phyloP scores from a whole-genome alignment of 2,113 vertebrate species.

The Lepidiolamprologus cunningtoni region DNA sequence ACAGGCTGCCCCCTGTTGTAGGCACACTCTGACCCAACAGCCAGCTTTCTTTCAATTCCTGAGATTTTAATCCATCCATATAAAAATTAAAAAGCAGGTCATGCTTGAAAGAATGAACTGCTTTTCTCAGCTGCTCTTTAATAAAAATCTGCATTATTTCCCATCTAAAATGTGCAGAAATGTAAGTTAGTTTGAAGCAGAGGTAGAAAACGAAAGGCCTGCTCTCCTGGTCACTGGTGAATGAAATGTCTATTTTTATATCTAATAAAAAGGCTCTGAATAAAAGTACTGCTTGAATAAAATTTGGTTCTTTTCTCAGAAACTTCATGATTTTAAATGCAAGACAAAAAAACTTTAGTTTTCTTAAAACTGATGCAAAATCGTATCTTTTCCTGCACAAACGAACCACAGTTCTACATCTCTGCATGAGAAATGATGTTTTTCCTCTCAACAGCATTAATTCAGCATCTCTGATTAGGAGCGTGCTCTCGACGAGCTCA shows the following conservation, averaged over 20 bases:
- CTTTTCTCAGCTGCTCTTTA: background rate
- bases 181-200: background rate
- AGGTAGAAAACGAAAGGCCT: background rate
- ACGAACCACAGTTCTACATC: background rate
- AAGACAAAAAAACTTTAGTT: background rate
- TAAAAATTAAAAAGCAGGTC: background rate
- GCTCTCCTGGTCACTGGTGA: background rate
- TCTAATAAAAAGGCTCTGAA: background rate
- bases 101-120: background rate
- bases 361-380: background rate
- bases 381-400: background rate
- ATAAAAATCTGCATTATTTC: background rate
- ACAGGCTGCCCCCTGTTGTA: background rate
- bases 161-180: background rate
- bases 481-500: background rate
- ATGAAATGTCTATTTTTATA: background rate
- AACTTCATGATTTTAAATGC: background rate
- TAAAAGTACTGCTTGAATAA: background rate
- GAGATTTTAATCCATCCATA: background rate
- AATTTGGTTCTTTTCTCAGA: rapidly evolving
- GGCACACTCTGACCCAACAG: background rate
- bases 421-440: background rate
- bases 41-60: background rate
- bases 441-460: background rate
- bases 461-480: background rate